Evolutionary conservation across 2,797 vertebrate genomes (phyloP), one percentile per base, ranked within the genome.

Genomic region (Peromyscus melanophrys): DNA sequence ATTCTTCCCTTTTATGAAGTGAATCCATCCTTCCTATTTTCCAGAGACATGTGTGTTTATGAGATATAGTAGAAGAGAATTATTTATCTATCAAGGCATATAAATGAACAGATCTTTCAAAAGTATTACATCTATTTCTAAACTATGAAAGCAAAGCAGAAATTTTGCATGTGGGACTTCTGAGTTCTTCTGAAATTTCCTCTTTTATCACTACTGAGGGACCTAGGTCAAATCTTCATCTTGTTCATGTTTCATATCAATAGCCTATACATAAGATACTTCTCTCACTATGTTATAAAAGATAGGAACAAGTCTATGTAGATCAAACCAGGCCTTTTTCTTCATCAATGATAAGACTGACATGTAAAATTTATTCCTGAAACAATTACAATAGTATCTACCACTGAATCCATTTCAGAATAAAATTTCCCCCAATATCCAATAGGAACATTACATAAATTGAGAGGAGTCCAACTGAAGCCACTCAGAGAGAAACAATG

Each of bases 401-500:
- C 78, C 71, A 46, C 25, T 55, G n/a, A 86, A 92, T 97, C 63
- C 63, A 61, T 52, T 92, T 73, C 80, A 52, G 14, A 8, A 94
- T 95, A 17, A 85, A 88, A 31, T 81, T 97, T 96, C 94, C 91
- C 5, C 84, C 31, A 95, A 31, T 34, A 19, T 75, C 40, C 10
- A 76, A 4, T 55, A 75, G 81, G n/a, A 92, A 93, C n/a, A 61
- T 23, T 61, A 4, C 13, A 40, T 37, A 76, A 34, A 14, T 63
- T 84, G 43, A 69, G 19, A 6, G 83, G 65, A 81, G 93, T 90
- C 77, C 21, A 96, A 55, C 29, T 93, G 71, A 4, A 69, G 21
- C 12, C 84, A 29, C 67, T 93, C 21, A 86, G 78, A 91, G 52
- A 94, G 4, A 27, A 83, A 31, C 17, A 85, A 52, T 40, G 7